These are phyloP conservation scores for Sebastes nivosus DNA, from an alignment of 2,797 vertebrate genomes.

Conservation along the genomic window DNA sequence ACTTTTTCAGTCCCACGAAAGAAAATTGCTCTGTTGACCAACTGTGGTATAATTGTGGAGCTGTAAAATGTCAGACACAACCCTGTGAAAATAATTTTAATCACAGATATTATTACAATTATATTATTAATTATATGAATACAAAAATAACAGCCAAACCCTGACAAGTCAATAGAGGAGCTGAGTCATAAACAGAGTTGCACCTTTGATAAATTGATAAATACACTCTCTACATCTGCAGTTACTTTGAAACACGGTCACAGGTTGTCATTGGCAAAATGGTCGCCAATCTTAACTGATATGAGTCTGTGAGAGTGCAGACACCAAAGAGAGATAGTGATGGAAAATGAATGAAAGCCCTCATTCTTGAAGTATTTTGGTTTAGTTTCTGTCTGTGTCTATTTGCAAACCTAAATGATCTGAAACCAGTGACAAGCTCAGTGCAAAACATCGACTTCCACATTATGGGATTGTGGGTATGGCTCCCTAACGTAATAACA, in stretches of 20 bases:
- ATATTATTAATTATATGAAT: too few relatives aligned
- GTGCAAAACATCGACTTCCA: background rate
- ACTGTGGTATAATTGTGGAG: background rate
- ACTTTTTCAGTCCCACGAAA: background rate
- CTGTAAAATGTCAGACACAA: background rate
- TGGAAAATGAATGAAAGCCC: background rate
- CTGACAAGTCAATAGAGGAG: too few relatives aligned
- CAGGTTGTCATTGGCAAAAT: background rate
- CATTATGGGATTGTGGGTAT: background rate
- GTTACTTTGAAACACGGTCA: background rate
- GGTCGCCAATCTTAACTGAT: too few relatives aligned
- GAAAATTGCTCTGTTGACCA: background rate
- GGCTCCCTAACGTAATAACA: background rate
- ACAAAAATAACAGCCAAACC: too few relatives aligned
- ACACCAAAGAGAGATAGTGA: too few relatives aligned
- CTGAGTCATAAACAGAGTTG: background rate
- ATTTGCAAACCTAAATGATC: background rate
- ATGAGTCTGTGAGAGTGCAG: too few relatives aligned
- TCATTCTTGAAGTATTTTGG: background rate
- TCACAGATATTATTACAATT: background rate
- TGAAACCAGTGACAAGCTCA: background rate
- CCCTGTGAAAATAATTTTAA: background rate
- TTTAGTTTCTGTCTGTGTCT: background rate
- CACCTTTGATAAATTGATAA: background rate
- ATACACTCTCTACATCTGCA: background rate